A percentile compares a stretch with the other conserved stretches of the same genome.
Evolutionary conservation across 2,888 invertebrate genomes (phyloP).

Genomic region (Toxonevra muliebris): DNA sequence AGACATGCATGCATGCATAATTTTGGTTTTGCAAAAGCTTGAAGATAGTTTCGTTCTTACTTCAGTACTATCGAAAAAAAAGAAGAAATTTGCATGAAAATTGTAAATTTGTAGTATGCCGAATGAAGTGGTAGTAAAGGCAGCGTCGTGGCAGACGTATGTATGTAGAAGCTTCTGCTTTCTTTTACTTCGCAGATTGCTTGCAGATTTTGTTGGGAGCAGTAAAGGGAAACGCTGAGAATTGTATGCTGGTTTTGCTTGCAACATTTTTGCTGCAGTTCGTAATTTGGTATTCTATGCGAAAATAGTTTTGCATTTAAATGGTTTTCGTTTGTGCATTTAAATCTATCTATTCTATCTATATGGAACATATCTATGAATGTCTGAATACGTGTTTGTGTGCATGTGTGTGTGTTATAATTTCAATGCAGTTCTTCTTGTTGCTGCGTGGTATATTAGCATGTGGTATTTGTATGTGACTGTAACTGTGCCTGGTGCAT

Average conservation of each 20-base stretch:
- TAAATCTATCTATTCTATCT: constrained; percentile 47
- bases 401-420: too few species aligned
- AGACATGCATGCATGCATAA: neutral
- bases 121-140: constrained; percentile 16
- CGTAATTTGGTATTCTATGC: constrained; percentile 55
- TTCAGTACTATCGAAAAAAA: neutral
- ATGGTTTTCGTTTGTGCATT: constrained; percentile 58
- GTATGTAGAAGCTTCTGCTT: constrained; percentile 27
- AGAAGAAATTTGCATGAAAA: neutral
- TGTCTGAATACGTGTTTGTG: too few species aligned
- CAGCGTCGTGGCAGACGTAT: constrained; percentile 8
- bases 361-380: too few species aligned
- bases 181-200: constrained; percentile 14
- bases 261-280: constrained; percentile 43
- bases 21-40: neutral
- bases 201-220: constrained; percentile 1
- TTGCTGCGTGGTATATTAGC: too few species aligned
- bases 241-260: constrained; percentile 31
- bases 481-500: too few species aligned
- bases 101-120: neutral
- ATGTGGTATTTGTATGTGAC: too few species aligned
- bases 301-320: constrained; percentile 62
- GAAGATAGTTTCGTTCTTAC: neutral
- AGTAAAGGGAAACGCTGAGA: neutral
- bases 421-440: too few species aligned